phyloP scores from a whole-genome alignment of 2,888 invertebrate genomes.

The Argynnis bischoffii region DNA sequence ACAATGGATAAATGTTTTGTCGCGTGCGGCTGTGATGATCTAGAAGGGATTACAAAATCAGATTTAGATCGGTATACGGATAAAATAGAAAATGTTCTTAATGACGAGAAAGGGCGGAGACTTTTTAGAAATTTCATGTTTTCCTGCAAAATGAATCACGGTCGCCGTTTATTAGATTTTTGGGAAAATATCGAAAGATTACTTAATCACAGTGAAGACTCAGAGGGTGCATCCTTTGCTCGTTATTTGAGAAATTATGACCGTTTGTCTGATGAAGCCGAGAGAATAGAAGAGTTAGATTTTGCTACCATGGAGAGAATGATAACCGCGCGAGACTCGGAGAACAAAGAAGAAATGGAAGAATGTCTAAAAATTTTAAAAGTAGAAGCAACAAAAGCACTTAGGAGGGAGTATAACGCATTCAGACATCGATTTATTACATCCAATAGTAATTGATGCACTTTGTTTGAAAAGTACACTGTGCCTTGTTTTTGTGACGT shows the following conservation, averaged over 20 bases:
- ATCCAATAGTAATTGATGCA: constrained; percentile 35
- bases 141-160: constrained; percentile 67
- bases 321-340: constrained; percentile 58
- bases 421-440: constrained; percentile 67
- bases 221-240: constrained; percentile 59
- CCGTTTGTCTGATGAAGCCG: constrained; percentile 65
- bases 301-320: constrained; percentile 71
- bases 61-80: constrained; percentile 79
- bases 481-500: constrained; percentile 51
- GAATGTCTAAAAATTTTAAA: constrained; percentile 65
- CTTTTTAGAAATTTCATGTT: constrained; percentile 75
- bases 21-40: constrained; percentile 73
- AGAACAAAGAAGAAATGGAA: constrained; percentile 62
- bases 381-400: constrained; percentile 67
- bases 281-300: constrained; percentile 71
- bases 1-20: constrained; percentile 77
- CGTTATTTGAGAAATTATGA: constrained; percentile 62
- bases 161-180: constrained; percentile 64
- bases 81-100: constrained; percentile 77
- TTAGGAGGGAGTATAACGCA: constrained; percentile 65
- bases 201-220: constrained; percentile 58
- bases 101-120: constrained; percentile 71
- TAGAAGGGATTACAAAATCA: constrained; percentile 69
- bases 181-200: constrained; percentile 71
- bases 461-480: constrained; percentile 15